Base-by-base conservation (phyloP, 2,113 vertebrate genomes). In the Cyphomyrus discorhynchus region DNA sequence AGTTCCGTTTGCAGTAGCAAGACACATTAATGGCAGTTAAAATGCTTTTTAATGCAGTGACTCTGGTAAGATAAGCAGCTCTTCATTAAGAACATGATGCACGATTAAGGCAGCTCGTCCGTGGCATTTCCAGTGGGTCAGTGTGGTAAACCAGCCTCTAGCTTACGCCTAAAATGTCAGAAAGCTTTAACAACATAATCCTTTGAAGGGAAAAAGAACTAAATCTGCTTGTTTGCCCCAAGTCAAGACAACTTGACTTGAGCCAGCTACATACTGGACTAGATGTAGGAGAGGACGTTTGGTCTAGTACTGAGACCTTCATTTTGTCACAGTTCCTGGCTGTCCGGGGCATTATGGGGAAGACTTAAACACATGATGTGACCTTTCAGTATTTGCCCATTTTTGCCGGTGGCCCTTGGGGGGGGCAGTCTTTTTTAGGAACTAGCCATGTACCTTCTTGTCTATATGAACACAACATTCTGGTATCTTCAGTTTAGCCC, bases 51-150 rank as follows among this genome's bases (percentile, higher is more conserved):
- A 88, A 89, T 86, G 35, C 31, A 15, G 85, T 90, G 49, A 24
- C 42, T 88, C 90, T 86, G 47, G 74, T 58, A 92, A 89, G n/a
- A 84, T 88, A 86, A 87, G 90, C 90, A 88, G 90, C 70, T 82
- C 84, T 83, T 88, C 89, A 90, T 85, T n/a, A 86, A 88, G 86
- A 66, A 70, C 27, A 15, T 58, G n/a, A 15, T 19, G 50, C 50
- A 50, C 58, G 83, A 62, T 89, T 91, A 74, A 83, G 45, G 27
- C 27, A 31, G 56, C 21, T 45, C 74, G 66, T 84, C 84, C 52
- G n/a, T 66, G 83, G 82, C 46, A 42, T 80, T 74, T 88, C 17
- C 86, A 85, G 49, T 58, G 50, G 53, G 24, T 19, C 50, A 10
- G 24, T 49, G n/a, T 9, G 52, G 52, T 82, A 66, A 90, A 86